These are phyloP conservation scores for Pandemis heparana DNA, from an alignment of 2,888 invertebrate species.

Conservation along the genomic window DNA sequence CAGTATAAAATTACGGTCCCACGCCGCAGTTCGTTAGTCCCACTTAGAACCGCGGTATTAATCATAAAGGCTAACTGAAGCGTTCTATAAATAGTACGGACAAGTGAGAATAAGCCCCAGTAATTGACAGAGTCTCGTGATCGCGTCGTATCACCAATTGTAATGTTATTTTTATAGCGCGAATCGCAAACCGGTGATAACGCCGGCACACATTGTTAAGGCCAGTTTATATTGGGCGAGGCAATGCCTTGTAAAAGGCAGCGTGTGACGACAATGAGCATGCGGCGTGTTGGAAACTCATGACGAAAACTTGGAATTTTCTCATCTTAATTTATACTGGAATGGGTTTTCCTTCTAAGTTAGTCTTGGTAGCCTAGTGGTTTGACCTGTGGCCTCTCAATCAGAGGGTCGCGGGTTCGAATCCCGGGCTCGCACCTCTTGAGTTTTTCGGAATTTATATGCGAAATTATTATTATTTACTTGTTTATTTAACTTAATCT, in stretches of 20 bases:
- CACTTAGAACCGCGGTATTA: conserved; percentile 58
- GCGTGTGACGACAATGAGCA: no score
- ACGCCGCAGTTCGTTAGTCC: conserved; percentile 57
- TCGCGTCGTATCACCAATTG: conserved; percentile 61
- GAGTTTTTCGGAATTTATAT: no score
- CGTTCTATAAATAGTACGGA: conserved; percentile 75
- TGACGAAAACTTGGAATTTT: background rate
- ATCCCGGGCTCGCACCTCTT: no score
- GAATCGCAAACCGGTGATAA: conserved; percentile 51
- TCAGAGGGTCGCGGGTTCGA: no score
- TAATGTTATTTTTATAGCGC: conserved; percentile 68
- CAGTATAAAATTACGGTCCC: conserved; percentile 67
- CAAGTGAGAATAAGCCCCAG: conserved; percentile 65
- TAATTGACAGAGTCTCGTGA: conserved; percentile 70
- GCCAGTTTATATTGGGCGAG: conserved; percentile 26
- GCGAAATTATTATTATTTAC: no score
- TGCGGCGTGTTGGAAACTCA: background rate
- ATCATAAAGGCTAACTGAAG: conserved; percentile 73
- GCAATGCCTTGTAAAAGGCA: background rate
- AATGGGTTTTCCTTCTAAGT: no score
- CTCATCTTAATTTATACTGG: background rate
- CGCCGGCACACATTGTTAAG: conserved; percentile 36
- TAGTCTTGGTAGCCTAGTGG: no score
- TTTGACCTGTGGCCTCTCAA: no score
- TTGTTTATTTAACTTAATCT: no score